Base-by-base conservation (phyloP, 1,140 invertebrate genomes). In the Parapsyche elsis region DNA sequence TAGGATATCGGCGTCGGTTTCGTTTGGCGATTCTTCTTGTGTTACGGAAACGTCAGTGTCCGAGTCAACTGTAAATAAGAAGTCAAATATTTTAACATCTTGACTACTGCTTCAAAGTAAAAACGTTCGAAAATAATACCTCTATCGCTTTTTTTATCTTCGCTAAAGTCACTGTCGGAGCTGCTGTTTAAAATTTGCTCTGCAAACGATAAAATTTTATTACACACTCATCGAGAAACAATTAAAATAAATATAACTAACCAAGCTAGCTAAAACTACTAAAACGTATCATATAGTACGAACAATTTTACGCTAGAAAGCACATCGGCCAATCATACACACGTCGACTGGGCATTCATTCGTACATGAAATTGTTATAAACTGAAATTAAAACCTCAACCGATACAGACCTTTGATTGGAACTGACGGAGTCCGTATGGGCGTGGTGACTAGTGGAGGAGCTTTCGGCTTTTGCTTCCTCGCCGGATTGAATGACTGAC, bases 401-500 rank as follows among this genome's bases (percentile, higher is more conserved):
- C 30, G 2, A 38, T 38, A 38, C 0, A 26, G 0, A 70, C 23
- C 53, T 30, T 44, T 71, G 24, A 78, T 76, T 26, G 21, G 16
- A 61, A 61, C 71, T n/a, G 80, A 79, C 10, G 73, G 73, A 16
- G 53, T 77, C 14, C 59, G 53, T 16, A 64, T 24, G 7, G 82
- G 78, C 1, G 80, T 49, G 59, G 78, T n/a, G 74, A 73, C 44
- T 26, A 85, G 84, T 23, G 95, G 95, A 30, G 95, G 94, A 46
- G 90, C 88, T n/a, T 76, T 74, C 0, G 95, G 95, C 57, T 93
- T 91, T 84, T 95, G 92, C 86, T 97, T 97, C 64, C 93, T 90
- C 19, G 96, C 93, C 67, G 94, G 93, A 90, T 98, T 98, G 86
- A 94, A 91, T 23, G 90, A 89, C 70, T 92, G 93, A 87, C 97